phyloP scores from a whole-genome alignment of 2,888 invertebrate genomes.

The Monochamus alternatus region DNA sequence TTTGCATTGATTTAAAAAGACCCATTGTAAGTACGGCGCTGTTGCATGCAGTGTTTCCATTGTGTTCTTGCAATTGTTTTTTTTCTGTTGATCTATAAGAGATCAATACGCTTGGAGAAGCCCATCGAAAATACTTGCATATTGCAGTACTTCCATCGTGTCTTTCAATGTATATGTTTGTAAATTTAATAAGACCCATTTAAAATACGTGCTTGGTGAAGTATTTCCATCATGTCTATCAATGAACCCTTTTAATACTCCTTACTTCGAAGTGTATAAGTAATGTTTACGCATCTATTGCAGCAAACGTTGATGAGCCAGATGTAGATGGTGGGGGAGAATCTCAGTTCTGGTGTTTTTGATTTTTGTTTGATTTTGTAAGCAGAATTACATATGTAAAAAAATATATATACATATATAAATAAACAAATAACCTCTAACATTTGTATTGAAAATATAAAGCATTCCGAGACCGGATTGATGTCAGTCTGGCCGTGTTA shows the following conservation, averaged over 20 bases:
- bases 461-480: conserved; percentile 10
- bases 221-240: neutral
- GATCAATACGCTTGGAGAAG: neutral
- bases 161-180: neutral
- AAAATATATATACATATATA: neutral
- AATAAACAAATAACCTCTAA: neutral
- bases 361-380: neutral
- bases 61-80: neutral
- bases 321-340: neutral
- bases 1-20: neutral
- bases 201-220: neutral
- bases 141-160: neutral
- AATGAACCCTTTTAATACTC: neutral
- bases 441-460: conserved; percentile 2
- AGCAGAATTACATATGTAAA: neutral
- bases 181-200: neutral
- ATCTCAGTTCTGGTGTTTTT: neutral
- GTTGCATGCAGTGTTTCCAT: neutral
- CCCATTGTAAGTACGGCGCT: neutral
- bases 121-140: conserved; percentile 14
- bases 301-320: conserved; percentile 7
- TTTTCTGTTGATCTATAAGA: neutral
- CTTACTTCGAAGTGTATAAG: neutral
- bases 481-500: neutral
- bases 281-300: neutral